phyloP scores from a whole-genome alignment of 2,888 invertebrate species.

The Caenorhabditis parvicauda region DNA sequence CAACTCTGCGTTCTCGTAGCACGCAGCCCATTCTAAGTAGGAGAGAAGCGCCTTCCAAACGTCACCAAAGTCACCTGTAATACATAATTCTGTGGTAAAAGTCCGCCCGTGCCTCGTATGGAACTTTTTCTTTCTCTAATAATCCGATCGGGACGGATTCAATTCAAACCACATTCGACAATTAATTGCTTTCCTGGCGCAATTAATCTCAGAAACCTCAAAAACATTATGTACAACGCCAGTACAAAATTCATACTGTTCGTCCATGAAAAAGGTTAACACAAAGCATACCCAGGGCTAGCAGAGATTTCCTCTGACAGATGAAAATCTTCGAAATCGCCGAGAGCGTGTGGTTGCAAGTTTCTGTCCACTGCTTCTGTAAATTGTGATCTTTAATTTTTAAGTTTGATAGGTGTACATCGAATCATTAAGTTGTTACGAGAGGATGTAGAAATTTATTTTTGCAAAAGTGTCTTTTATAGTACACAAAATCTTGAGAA shows the following conservation, averaged over 20 bases:
- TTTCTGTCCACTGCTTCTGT: constrained; percentile 58
- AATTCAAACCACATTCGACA: background rate
- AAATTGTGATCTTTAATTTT: too few species aligned
- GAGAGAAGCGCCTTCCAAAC: constrained; percentile 90
- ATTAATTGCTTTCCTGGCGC: too few species aligned
- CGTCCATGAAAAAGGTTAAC: background rate
- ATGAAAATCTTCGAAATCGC: constrained; percentile 59
- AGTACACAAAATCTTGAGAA: too few species aligned
- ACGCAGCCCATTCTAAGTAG: constrained; percentile 87
- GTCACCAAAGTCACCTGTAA: constrained; percentile 80
- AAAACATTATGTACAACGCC: background rate
- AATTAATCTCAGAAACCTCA: too few species aligned
- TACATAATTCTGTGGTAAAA: too few species aligned
- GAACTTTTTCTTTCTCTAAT: background rate
- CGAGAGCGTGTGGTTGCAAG: constrained; percentile 63
- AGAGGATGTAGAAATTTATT: too few species aligned
- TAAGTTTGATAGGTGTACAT: too few species aligned
- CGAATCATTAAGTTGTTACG: background rate
- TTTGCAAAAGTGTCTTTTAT: too few species aligned
- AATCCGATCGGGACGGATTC: constrained; percentile 1
- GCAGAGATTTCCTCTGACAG: constrained; percentile 47
- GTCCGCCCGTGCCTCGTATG: background rate
- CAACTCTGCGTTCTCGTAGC: constrained; percentile 81
- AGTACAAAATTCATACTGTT: background rate
- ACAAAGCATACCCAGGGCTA: constrained; percentile 20